Conservation (phyloP, 2,113 vertebrate genomes). For the Salvelinus fontinalis region DNA sequence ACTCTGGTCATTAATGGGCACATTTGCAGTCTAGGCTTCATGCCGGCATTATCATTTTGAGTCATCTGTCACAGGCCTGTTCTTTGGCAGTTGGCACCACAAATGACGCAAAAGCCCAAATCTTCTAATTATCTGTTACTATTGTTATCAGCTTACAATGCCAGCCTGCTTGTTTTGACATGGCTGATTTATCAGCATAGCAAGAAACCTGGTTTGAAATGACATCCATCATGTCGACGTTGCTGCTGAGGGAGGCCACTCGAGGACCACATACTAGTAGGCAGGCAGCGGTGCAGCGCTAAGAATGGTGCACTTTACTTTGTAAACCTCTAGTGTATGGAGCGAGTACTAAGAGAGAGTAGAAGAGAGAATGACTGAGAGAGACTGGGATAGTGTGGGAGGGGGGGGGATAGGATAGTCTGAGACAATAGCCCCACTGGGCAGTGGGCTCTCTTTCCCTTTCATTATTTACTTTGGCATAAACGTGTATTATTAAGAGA, state of each 20-base stretch:
- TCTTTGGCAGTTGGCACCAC: slow-evolving; percentile 53
- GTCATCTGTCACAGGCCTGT: slow-evolving; percentile 59
- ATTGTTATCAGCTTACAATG: slow-evolving; percentile 56
- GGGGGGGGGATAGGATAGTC: too few relatives aligned
- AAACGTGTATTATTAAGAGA: too few relatives aligned
- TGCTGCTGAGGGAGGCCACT: slow-evolving; percentile 40
- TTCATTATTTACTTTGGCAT: slow-evolving; percentile 23
- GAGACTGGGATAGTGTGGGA: background rate
- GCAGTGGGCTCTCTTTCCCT: slow-evolving; percentile 36
- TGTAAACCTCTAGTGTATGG: slow-evolving; percentile 25
- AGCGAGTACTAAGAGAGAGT: slow-evolving; percentile 3
- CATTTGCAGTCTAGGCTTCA: slow-evolving; percentile 64
- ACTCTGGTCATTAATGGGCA: slow-evolving; percentile 65
- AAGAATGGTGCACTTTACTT: slow-evolving; percentile 50
- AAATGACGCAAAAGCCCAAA: slow-evolving; percentile 55
- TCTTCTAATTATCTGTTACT: slow-evolving; percentile 66
- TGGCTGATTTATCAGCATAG: slow-evolving; percentile 51
- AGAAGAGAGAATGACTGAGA: background rate
- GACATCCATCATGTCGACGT: slow-evolving; percentile 61
- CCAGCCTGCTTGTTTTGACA: slow-evolving; percentile 53
- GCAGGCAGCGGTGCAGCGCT: slow-evolving; percentile 15
- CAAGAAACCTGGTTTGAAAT: slow-evolving; percentile 50
- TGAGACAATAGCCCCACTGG: slow-evolving; percentile 37
- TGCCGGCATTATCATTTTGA: slow-evolving; percentile 52
- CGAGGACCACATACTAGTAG: slow-evolving; percentile 34